Percentiles rank a stretch among this genome's conserved stretches.
Conservation (phyloP, 2,113 vertebrate species). For the Papio anubis region DNA sequence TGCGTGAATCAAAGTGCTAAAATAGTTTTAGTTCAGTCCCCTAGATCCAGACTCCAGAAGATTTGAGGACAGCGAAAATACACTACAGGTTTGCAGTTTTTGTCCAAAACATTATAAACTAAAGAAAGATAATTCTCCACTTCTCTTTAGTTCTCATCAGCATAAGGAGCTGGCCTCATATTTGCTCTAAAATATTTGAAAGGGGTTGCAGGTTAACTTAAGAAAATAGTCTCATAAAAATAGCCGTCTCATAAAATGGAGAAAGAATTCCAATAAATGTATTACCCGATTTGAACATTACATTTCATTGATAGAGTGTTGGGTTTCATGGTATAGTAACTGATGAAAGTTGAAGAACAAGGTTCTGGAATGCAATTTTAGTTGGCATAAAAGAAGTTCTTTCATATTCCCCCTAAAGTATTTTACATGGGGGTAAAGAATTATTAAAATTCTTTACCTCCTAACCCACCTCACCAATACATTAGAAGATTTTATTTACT, state of each 20-base stretch:
- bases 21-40: background rate
- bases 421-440: background rate
- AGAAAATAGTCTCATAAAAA: background rate
- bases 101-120: background rate
- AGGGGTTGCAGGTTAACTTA: background rate
- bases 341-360: background rate
- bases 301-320: background rate
- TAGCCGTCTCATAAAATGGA: background rate
- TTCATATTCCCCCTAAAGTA: background rate
- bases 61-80: background rate
- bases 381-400: background rate
- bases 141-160: background rate
- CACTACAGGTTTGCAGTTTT: background rate
- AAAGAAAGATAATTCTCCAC: background rate
- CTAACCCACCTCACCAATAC: background rate
- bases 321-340: background rate
- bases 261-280: background rate
- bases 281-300: background rate
- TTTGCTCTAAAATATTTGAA: background rate
- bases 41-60: background rate
- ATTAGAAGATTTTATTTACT: background rate
- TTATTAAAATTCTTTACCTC: background rate
- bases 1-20: background rate
- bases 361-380: background rate
- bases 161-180: background rate